These are phyloP conservation scores for Drosophila obscura DNA, from an alignment of 1,140 invertebrate genomes.

Conservation along the genomic window DNA sequence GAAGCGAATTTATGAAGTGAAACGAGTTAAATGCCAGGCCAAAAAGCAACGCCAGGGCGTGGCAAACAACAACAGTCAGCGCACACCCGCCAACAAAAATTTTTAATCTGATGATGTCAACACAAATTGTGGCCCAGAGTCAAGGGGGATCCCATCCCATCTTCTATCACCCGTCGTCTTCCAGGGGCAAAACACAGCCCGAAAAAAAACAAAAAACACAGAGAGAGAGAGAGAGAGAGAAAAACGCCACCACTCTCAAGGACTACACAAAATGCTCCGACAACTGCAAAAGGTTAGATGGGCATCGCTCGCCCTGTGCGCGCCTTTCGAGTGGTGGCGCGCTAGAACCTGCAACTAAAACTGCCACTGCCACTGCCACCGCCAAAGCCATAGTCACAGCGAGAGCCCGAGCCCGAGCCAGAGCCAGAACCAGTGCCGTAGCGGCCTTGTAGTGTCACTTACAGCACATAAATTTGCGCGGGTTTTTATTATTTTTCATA, in stretches of 20 bases:
- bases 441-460: slow-evolving; percentile 78
- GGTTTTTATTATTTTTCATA: slow-evolving; percentile 56
- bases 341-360: slow-evolving; percentile 26
- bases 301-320: slow-evolving; percentile 30
- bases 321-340: slow-evolving; percentile 30
- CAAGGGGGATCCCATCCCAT: slow-evolving; percentile 15
- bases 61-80: slow-evolving; percentile 8
- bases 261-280: slow-evolving; percentile 72
- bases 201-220: slow-evolving; percentile 23
- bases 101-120: slow-evolving; percentile 82
- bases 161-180: too few relatives aligned
- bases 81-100: slow-evolving; percentile 32
- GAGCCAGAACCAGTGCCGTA: slow-evolving; percentile 3
- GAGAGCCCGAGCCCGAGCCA: slow-evolving; percentile 4
- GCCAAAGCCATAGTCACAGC: slow-evolving; percentile 23
- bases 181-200: slow-evolving; percentile 25
- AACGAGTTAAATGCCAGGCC: slow-evolving; percentile 81
- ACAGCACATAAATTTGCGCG: slow-evolving; percentile 67
- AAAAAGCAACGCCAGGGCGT: slow-evolving; percentile 40
- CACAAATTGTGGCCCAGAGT: slow-evolving; percentile 76
- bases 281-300: slow-evolving; percentile 74
- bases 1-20: slow-evolving; percentile 77
- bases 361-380: slow-evolving; percentile 34
- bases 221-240: slow-evolving; percentile 3
- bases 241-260: slow-evolving; percentile 57